A percentile compares a stretch with the other conserved stretches of the same genome.
These are phyloP conservation scores for Mesocentrotus franciscanus DNA, from an alignment of 53 echinoderm and acorn worm genomes.

Conservation along the genomic window DNA sequence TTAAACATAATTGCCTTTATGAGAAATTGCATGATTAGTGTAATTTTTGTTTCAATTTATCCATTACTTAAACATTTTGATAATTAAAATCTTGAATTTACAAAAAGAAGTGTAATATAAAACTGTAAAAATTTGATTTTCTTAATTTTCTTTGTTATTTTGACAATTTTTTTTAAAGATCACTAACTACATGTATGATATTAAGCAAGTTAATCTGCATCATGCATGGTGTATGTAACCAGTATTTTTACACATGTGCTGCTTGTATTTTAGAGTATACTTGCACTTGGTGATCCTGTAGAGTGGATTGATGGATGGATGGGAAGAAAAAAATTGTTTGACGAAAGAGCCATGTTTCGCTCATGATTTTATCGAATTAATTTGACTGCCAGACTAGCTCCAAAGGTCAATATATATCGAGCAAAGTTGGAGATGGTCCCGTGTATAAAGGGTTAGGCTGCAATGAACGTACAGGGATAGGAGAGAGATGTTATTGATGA, in stretches of 20 bases:
- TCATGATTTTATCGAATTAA: slow-evolving; percentile 59
- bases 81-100: neutral
- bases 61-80: neutral
- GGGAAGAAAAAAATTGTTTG: slow-evolving; percentile 26
- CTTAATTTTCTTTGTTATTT: neutral
- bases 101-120: neutral
- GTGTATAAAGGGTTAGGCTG: neutral
- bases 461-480: neutral
- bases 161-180: neutral
- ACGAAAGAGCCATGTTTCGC: slow-evolving; percentile 25
- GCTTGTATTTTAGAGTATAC: neutral
- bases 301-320: slow-evolving; percentile 7
- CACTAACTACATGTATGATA: neutral
- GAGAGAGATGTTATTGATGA: slow-evolving; percentile 28
- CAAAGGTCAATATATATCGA: slow-evolving; percentile 49
- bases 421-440: neutral
- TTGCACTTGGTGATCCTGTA: neutral
- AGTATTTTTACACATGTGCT: neutral
- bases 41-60: no score
- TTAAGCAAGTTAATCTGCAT: neutral
- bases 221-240: neutral
- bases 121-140: neutral
- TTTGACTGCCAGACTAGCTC: slow-evolving; percentile 48
- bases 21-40: neutral
- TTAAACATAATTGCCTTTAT: no score